A percentile compares a stretch with the other conserved stretches of the same genome.
Conservation (phyloP, 2,888 invertebrate species). For the Conistra vaccinii region DNA sequence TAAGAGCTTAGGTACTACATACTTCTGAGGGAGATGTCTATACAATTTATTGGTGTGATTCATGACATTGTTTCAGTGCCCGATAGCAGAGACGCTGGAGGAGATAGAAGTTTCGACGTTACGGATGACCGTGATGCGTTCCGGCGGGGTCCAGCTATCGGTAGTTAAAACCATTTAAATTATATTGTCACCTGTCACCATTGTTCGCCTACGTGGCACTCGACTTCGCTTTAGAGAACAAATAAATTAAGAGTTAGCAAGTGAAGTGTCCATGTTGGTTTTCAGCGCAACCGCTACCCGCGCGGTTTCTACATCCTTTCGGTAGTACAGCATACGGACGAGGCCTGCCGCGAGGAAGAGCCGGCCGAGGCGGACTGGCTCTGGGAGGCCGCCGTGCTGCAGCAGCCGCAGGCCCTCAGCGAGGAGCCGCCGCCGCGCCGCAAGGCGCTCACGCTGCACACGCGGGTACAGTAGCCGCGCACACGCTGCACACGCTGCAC, state of each 20-base stretch:
- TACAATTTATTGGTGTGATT: not conserved
- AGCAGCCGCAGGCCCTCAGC: conserved; percentile 31
- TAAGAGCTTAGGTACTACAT: not conserved
- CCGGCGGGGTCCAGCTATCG: conserved; percentile 82
- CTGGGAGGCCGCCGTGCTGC: conserved; percentile 73
- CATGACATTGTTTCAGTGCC: conserved; percentile 79
- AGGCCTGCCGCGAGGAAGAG: conserved; percentile 71
- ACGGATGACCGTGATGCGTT: conserved; percentile 82
- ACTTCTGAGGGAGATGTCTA: not conserved
- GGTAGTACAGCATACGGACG: conserved; percentile 73
- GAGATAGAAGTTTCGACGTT: conserved; percentile 68
- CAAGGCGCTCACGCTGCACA: conserved; percentile 70
- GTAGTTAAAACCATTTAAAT: conserved; percentile 66
- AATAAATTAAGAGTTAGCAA: not conserved
- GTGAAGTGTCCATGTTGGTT: not conserved
- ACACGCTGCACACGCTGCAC: conserved; percentile 24
- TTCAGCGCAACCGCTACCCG: conserved; percentile 79
- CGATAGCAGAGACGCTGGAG: conserved; percentile 77
- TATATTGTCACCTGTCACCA: not conserved
- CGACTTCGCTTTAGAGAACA: not conserved
- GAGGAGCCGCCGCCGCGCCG: conserved; percentile 65
- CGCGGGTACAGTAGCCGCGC: not conserved
- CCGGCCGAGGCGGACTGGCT: conserved; percentile 75
- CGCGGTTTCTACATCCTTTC: conserved; percentile 81
- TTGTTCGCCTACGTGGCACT: too few species aligned